Base-by-base conservation (phyloP, 2,888 invertebrate genomes). In the Hedya salicella region DNA sequence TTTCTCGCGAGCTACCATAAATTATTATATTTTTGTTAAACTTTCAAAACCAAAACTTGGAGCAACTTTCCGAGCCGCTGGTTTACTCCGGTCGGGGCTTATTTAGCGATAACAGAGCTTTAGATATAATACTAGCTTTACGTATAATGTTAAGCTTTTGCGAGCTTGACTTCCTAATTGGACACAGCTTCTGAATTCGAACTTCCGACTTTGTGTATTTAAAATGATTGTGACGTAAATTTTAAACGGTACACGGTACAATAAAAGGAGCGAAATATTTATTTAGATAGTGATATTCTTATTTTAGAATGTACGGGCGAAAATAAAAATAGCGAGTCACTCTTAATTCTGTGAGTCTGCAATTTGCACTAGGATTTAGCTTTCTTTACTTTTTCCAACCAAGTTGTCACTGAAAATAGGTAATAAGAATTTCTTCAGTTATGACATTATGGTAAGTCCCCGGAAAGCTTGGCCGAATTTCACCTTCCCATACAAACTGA, bases 11-110 rank as follows among this genome's bases (percentile, higher is more conserved):
- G 39, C 40, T 32, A 32, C 54, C 48, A 40, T 61, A 53, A 57
- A 42, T 65, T 59, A 25, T 25, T 48, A 46, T 53, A 60, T 66
- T 63, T 60, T 46, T 40, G 32, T 36, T 53, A 40, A 65, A 61
- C 46, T 66, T 66, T 53, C 32, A 42, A 71, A 72, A 74, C 69
- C 67, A 62, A 68, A 69, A 71, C 71, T 67, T 62, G 57, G 25
- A 13, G 5, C 62, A 73, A 73, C 61, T 73, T 75, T 30, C 62
- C 67, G 70, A 70, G 70, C 70, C 72, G 54, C 50, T 48, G 56
- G 66, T 68, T 62, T 69, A 59, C 70, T 53, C 25, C 48, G 54
- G 13, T 17, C 19, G 53, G 36, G 42, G 53, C 60, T 66, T 61
- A 48, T 66, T 66, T 61, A 49, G 60, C 53, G 53, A 60, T 60